Evolutionary conservation across 2,797 vertebrate genomes (phyloP).

Genomic region (Karalla daura): DNA sequence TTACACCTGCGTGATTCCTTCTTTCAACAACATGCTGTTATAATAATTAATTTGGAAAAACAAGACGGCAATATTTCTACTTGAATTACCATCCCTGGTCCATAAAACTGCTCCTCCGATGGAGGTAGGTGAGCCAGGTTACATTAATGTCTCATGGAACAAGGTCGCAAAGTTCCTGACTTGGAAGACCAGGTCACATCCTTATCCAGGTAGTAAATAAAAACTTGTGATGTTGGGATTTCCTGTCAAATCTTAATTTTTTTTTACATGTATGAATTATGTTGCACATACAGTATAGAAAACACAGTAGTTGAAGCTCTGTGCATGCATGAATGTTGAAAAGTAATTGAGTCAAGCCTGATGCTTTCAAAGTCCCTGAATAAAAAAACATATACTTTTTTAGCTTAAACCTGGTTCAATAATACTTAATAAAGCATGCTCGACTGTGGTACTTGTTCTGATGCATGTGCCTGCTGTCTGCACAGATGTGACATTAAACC

Average conservation of each 20-base stretch:
- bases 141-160: constrained; percentile 9
- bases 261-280: neutral
- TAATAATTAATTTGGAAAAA: constrained; percentile 22
- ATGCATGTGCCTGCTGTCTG: constrained; percentile 35
- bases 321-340: constrained; percentile 5
- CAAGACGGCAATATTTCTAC: neutral
- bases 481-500: constrained; percentile 56
- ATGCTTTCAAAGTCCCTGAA: neutral
- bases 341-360: constrained; percentile 5
- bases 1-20: constrained; percentile 16
- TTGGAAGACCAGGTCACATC: constrained; percentile 15
- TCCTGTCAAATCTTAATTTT: constrained; percentile 8
- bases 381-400: neutral
- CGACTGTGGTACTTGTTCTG: constrained; percentile 22
- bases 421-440: constrained; percentile 13
- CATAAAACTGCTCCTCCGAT: neutral
- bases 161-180: constrained; percentile 1
- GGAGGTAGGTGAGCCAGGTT: constrained; percentile 12
- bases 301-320: neutral
- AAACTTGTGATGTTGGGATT: neutral
- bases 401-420: too few relatives aligned
- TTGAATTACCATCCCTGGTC: constrained; percentile 5
- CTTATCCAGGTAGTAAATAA: constrained; percentile 16
- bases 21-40: constrained; percentile 20
- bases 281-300: neutral